Base-by-base conservation (phyloP, 2,797 vertebrate genomes). In the Acanthiza pusilla region DNA sequence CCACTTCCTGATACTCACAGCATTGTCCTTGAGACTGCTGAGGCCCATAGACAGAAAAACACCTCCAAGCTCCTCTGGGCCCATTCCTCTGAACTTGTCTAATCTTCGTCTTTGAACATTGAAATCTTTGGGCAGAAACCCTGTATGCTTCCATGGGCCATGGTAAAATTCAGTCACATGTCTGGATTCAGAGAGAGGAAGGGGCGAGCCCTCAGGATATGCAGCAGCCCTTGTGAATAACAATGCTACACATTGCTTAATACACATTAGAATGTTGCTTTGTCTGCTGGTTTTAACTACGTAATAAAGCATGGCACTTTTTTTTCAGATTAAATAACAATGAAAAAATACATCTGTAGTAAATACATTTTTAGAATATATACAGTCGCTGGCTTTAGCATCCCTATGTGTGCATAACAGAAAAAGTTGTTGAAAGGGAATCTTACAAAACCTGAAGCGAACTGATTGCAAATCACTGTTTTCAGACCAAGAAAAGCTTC, bases 351-450 rank as follows among this genome's bases (percentile, higher is more conserved):
- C 11, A 53, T 34, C 3, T 84, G 3, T 42, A 58, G 13, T n/a
- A 50, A 21, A 34, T 50, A 61, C n/a, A 36, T 38, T 61, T 61
- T n/a, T 18, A 43, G 54, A 73, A n/a, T 54, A 79, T 29, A 48
- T 30, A 7, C 3, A 0, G 7, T 11, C 65, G 13, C 32, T 54
- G 42, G 7, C 23, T 81, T 13, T 58, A 51, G 17, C 30, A n/a
- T 60, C n/a, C 1, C 0, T 8, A 10, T 13, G 8, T 34, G 40
- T 43, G 48, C 0, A 1, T 47, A 62, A 47, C 0, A 5, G 18
- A 22, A 91, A 78, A 90, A 0, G 0, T 12, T 67, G 66, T 12
- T 67, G 66, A 71, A 91, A 91, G 22, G n/a, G 32, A 75, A 27
- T 34, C 26, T 93, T 70, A 43, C 0, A 5, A 16, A 76, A 40